Evolutionary conservation across 1,140 invertebrate genomes (phyloP), one percentile per base, ranked within the genome.

Genomic region (Battus philenor): DNA sequence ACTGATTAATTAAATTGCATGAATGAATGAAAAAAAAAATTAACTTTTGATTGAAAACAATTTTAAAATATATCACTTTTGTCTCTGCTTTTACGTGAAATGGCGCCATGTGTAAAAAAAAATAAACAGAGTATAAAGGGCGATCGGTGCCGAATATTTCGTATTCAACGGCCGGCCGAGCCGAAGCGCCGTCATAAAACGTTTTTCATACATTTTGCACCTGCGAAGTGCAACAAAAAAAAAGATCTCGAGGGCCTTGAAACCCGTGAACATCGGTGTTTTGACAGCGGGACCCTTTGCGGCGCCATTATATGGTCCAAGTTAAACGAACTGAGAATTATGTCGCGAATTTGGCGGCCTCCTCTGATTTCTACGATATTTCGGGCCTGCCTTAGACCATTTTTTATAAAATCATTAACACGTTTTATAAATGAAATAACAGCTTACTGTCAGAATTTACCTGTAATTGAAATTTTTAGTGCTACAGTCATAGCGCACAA

Each of bases 161-260:
- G 33, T 36, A 36, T 36, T 36, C 33, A 36, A 20, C 33, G 44
- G 50, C 32, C 55, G 52, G 50, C 43, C 41, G 45, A 62, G 44
- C 49, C 41, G 52, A 60, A 67, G 69, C 68, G 72, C 68, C 69
- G 53, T 47, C 59, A 57, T 76, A 73, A 71, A 72, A 63, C 60
- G 18, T 48, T 59, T 59, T 69, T 64, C 52, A 54, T 54, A 43
- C 38, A 56, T 55, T 58, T 52, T 58, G 59, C 71, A 75, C 68
- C 71, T 75, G 71, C 62, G 44, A 65, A 66, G 51, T 32, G 51
- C 34, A 60, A 68, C 64, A 62, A 66, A 54, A 54, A 49, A 50
- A 45, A 10, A 31, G n/a, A n/a, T n/a, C n/a, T 31, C 48, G 12
- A 44, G 51, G 38, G 43, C 30, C 31, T 50, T 36, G 33, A 36